phyloP scores from a whole-genome alignment of 2,888 invertebrate genomes.

The Camponotus fellah region DNA sequence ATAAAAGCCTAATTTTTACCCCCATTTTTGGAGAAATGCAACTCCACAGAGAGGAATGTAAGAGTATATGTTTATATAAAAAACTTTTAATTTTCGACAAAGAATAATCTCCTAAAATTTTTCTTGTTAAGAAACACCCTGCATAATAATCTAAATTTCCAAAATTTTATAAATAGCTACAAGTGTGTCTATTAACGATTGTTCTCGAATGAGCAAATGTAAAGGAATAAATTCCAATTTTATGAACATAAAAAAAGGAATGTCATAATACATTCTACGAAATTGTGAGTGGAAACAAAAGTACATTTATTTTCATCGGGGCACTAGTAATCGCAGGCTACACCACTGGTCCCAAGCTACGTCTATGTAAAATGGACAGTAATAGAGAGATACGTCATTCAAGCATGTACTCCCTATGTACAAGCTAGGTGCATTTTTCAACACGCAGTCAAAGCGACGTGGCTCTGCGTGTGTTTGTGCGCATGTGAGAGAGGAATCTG shows the following conservation, averaged over 20 bases:
- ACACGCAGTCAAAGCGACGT: slow-evolving; percentile 23
- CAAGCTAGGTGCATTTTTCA: slow-evolving; percentile 62
- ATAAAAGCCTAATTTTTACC: too few relatives aligned
- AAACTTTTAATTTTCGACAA: too few relatives aligned
- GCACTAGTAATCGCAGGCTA: neutral
- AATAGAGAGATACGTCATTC: slow-evolving; percentile 70
- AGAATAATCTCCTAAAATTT: too few relatives aligned
- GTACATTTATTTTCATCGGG: slow-evolving; percentile 7
- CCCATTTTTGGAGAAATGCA: too few relatives aligned
- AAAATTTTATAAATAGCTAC: neutral
- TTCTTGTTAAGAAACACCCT: too few relatives aligned
- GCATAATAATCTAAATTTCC: neutral
- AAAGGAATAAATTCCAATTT: neutral
- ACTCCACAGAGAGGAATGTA: too few relatives aligned
- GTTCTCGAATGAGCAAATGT: neutral
- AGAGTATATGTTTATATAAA: too few relatives aligned
- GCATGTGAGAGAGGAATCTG: slow-evolving; percentile 59
- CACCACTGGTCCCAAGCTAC: slow-evolving; percentile 11
- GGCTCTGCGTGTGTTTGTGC: neutral
- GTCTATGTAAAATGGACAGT: slow-evolving; percentile 58
- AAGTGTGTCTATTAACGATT: neutral
- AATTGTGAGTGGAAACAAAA: neutral
- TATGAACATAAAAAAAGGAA: neutral
- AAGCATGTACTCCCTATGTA: slow-evolving; percentile 57
- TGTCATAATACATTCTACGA: neutral